Evolutionary conservation across 2,888 invertebrate genomes (phyloP).

Genomic region (Xylota segnis): DNA sequence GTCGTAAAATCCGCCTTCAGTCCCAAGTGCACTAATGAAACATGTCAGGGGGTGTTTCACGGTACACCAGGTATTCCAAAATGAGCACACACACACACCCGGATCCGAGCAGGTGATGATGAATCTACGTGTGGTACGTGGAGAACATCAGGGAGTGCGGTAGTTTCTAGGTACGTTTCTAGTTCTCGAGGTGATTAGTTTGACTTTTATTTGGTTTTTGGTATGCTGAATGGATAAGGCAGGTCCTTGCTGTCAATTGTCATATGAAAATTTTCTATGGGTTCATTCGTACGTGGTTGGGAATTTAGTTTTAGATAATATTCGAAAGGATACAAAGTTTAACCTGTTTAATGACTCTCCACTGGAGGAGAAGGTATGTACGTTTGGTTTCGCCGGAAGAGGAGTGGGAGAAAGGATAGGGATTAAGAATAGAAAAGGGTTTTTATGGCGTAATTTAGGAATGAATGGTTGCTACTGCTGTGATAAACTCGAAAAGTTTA

Average conservation of each 20-base stretch:
- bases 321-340: background rate
- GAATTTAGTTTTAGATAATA: conserved; percentile 17
- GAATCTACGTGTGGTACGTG: conserved; percentile 16
- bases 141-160: conserved; percentile 11
- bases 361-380: background rate
- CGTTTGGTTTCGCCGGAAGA: too few species aligned
- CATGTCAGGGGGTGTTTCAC: conserved; percentile 35
- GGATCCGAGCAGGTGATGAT: conserved; percentile 22
- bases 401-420: background rate
- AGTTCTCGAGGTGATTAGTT: conserved; percentile 37
- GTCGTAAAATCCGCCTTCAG: conserved; percentile 64
- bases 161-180: background rate
- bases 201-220: conserved; percentile 42
- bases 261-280: conserved; percentile 14
- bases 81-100: background rate
- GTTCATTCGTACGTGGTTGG: conserved; percentile 40
- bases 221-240: background rate
- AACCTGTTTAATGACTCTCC: background rate
- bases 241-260: conserved; percentile 23
- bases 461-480: background rate
- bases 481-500: conserved; percentile 6
- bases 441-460: background rate
- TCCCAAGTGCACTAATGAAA: conserved; percentile 61
- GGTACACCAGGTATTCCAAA: background rate
- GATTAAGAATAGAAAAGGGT: background rate